phyloP scores from a whole-genome alignment of 2,797 vertebrate genomes.

The Delichon dasypus region DNA sequence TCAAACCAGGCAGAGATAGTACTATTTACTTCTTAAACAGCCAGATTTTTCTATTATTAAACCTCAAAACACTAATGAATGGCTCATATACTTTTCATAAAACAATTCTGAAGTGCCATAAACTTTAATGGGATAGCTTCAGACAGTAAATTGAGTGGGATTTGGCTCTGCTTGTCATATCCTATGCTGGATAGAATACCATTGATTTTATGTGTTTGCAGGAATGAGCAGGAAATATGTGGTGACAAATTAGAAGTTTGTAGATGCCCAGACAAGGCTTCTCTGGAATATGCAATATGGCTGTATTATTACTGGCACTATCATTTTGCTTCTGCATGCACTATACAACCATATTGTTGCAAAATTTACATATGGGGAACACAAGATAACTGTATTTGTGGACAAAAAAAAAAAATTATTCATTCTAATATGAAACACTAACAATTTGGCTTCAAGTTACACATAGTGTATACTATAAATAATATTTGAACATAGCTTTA shows the following conservation, averaged over 20 bases:
- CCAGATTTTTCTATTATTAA: background rate
- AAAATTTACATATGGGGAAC: slow-evolving; percentile 50
- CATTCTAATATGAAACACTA: slow-evolving; percentile 44
- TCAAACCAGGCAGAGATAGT: background rate
- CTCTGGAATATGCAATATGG: background rate
- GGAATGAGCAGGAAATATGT: background rate
- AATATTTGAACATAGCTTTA: slow-evolving; percentile 58
- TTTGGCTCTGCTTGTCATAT: background rate
- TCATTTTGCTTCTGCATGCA: background rate
- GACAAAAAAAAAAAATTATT: background rate
- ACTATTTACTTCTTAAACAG: background rate
- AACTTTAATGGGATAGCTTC: background rate
- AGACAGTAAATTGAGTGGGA: background rate
- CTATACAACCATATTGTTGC: background rate
- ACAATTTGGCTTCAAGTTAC: slow-evolving; percentile 45
- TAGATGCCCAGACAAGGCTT: background rate
- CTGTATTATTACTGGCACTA: background rate
- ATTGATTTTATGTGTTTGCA: slow-evolving; percentile 17
- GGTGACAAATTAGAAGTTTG: slow-evolving; percentile 12
- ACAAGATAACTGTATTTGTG: slow-evolving; percentile 40
- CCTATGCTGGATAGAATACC: slow-evolving; percentile 56
- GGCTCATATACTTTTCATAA: slow-evolving; percentile 2
- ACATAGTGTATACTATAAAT: slow-evolving; percentile 51
- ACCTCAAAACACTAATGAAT: background rate
- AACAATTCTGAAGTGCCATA: slow-evolving; percentile 1